These are phyloP conservation scores for Plutomurus gul DNA, from an alignment of 1,140 invertebrate species.

Conservation along the genomic window DNA sequence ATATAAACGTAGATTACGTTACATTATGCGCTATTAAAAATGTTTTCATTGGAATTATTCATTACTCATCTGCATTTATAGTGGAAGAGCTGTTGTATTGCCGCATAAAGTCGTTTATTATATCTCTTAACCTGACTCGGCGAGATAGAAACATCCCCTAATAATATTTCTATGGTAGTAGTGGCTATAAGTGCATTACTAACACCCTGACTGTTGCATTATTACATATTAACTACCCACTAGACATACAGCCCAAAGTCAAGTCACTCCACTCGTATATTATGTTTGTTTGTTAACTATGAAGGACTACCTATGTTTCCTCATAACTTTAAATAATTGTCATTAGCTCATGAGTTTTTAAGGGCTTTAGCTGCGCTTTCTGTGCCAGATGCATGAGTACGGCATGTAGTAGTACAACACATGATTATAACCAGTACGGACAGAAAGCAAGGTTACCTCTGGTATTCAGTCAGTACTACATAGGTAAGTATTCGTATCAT, in stretches of 20 bases:
- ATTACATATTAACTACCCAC: too few relatives aligned
- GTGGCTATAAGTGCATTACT: constrained; percentile 12
- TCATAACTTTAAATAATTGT: constrained; percentile 29
- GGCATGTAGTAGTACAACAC: background rate
- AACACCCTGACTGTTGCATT: constrained; percentile 19
- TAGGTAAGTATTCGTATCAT: background rate
- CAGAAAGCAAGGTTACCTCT: background rate
- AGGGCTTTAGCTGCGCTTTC: background rate
- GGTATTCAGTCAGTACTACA: background rate
- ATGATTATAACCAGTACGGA: background rate
- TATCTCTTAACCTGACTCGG: constrained; percentile 15
- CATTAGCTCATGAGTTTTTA: constrained; percentile 13
- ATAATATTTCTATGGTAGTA: constrained; percentile 24
- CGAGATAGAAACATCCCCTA: constrained; percentile 26
- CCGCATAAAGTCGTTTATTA: constrained; percentile 29
- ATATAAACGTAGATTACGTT: constrained; percentile 24
- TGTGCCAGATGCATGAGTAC: background rate
- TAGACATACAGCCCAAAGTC: constrained; percentile 4
- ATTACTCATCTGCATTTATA: constrained; percentile 43
- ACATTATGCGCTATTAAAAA: constrained; percentile 44
- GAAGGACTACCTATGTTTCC: constrained; percentile 20
- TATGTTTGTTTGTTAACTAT: constrained; percentile 22
- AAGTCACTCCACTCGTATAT: background rate
- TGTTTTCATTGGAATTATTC: constrained; percentile 47
- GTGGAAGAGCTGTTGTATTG: constrained; percentile 19